phyloP scores from a whole-genome alignment of 2,113 vertebrate species.

The Zootoca vivipara region DNA sequence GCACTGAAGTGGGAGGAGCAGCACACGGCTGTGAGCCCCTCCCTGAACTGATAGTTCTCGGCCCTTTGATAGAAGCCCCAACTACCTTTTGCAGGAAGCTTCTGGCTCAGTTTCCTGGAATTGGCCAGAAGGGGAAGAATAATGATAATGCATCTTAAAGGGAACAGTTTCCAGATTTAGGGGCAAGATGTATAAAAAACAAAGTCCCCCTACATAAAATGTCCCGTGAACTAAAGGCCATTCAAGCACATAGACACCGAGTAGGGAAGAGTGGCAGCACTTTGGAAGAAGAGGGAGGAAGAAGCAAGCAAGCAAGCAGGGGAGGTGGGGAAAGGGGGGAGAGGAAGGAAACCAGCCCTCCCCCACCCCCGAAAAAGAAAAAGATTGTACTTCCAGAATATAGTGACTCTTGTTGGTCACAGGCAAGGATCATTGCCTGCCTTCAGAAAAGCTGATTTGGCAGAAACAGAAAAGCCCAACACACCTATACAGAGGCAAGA shows the following conservation, averaged over 20 bases:
- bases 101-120: not conserved
- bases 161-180: not conserved
- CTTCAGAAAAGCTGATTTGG: constrained; percentile 19
- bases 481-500: not conserved
- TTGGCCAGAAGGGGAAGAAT: not conserved
- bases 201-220: not conserved
- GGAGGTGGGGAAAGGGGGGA: not conserved
- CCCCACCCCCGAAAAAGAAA: not conserved
- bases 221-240: not conserved
- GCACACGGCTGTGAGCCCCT: not conserved
- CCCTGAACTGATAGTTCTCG: not conserved
- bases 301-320: not conserved
- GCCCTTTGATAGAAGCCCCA: not conserved
- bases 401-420: not conserved
- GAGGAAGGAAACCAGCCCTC: not conserved
- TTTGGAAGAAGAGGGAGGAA: not conserved
- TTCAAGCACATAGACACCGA: too few relatives aligned
- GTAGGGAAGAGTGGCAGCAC: not conserved
- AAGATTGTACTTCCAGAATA: not conserved
- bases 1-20: not conserved
- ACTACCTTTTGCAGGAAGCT: not conserved
- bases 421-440: not conserved
- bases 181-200: not conserved
- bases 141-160: not conserved
- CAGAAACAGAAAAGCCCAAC: constrained; percentile 16